These are phyloP conservation scores for Sphaerophoria taeniata DNA, from an alignment of 2,888 invertebrate species.

Conservation along the genomic window DNA sequence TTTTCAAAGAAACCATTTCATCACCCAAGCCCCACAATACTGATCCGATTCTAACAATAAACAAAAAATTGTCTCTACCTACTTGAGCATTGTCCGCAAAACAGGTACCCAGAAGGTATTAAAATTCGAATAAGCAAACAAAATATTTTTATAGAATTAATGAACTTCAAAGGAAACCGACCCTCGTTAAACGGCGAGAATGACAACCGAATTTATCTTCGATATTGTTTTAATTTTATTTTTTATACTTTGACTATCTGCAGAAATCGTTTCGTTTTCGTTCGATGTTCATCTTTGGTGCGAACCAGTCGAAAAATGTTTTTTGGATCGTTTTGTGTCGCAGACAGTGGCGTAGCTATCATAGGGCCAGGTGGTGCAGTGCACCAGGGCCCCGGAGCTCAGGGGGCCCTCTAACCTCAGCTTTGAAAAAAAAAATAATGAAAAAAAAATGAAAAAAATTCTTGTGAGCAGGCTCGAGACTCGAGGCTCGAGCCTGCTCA, in stretches of 20 bases:
- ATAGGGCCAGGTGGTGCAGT: too few relatives aligned
- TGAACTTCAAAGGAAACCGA: slow-evolving; percentile 70
- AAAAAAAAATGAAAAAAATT: too few relatives aligned
- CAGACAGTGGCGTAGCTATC: too few relatives aligned
- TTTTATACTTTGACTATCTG: slow-evolving; percentile 7
- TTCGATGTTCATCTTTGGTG: too few relatives aligned
- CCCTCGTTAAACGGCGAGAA: slow-evolving; percentile 48
- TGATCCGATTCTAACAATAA: background rate
- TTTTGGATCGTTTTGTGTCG: too few relatives aligned
- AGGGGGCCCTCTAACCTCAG: too few relatives aligned
- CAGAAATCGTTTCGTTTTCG: slow-evolving; percentile 8
- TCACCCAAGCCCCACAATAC: slow-evolving; percentile 12
- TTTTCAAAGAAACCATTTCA: slow-evolving; percentile 54
- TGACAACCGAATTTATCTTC: slow-evolving; percentile 43
- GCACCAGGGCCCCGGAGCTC: too few relatives aligned
- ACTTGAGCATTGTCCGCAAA: slow-evolving; percentile 1
- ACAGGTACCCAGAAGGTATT: slow-evolving; percentile 50
- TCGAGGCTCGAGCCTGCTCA: too few relatives aligned
- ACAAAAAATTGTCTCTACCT: background rate
- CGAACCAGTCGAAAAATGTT: too few relatives aligned
- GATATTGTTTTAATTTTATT: slow-evolving; percentile 24
- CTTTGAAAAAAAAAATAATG: too few relatives aligned
- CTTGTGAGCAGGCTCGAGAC: too few relatives aligned
- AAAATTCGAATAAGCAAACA: slow-evolving; percentile 23
- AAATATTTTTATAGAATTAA: slow-evolving; percentile 50